phyloP scores from a whole-genome alignment of 2,113 vertebrate species.

The Pao palembangensis region DNA sequence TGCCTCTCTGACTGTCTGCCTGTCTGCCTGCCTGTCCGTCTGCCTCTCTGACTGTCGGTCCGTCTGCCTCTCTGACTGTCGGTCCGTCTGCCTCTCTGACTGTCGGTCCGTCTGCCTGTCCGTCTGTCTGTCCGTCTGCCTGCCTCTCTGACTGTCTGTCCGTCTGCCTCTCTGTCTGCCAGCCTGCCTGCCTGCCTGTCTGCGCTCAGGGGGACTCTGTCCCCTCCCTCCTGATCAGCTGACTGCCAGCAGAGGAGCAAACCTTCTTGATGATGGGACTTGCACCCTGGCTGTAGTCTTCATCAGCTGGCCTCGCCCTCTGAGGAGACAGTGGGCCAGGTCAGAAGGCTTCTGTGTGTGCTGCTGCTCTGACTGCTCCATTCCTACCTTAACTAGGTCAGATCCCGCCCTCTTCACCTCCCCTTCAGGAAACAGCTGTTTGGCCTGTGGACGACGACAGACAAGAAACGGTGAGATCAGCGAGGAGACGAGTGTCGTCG shows the following conservation, averaged over 20 bases:
- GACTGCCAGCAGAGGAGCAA: not conserved
- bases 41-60: no score
- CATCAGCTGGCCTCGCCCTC: conserved; percentile 82
- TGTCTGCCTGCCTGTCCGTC: no score
- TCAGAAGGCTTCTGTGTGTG: conserved; percentile 2
- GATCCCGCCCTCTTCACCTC: conserved; percentile 76
- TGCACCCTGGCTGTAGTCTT: conserved; percentile 81
- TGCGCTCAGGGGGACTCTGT: no score
- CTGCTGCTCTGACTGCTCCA: not conserved
- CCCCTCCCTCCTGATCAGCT: no score
- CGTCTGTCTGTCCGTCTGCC: no score
- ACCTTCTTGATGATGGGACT: conserved; percentile 91
- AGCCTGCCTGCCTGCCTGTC: not conserved
- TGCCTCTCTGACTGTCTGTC: no score
- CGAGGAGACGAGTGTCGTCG: no score
- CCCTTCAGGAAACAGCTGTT: conserved; percentile 86
- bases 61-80: no score
- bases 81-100: no score
- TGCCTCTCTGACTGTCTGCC: no score
- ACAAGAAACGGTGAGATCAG: not conserved
- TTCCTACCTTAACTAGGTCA: conserved; percentile 83
- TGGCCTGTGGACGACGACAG: conserved; percentile 77
- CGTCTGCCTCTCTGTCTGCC: no score
- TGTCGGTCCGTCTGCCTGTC: no score
- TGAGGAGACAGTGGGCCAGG: conserved; percentile 48